Evolutionary conservation across 2,113 vertebrate genomes (phyloP).

Genomic region (Hystrix cristata): DNA sequence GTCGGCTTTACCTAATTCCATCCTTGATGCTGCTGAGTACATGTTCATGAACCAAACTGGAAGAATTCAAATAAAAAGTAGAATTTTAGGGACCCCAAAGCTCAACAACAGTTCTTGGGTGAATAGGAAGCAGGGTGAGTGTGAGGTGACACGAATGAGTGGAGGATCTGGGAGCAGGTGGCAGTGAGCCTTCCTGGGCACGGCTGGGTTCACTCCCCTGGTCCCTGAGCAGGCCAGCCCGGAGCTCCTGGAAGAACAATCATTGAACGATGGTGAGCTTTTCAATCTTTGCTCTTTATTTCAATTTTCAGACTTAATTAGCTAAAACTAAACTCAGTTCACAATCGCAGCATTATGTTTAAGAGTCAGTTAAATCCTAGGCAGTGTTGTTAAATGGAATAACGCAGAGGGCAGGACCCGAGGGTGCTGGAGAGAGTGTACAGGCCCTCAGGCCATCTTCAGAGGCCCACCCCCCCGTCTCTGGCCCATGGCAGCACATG

Average conservation of each 20-base stretch:
- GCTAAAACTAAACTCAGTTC: conserved; percentile 67
- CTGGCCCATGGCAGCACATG: neutral
- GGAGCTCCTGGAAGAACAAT: neutral
- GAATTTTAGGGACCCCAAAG: neutral
- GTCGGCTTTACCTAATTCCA: conserved; percentile 24
- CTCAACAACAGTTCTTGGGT: neutral
- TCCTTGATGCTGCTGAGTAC: neutral
- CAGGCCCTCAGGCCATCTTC: neutral
- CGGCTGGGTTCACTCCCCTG: neutral
- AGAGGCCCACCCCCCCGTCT: neutral
- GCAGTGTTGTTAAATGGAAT: neutral
- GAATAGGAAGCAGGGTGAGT: neutral
- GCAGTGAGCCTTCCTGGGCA: neutral
- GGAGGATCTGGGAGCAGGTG: neutral
- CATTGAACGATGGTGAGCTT: neutral
- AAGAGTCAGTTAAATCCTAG: conserved; percentile 69
- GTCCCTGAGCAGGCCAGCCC: neutral
- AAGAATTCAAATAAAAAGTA: neutral
- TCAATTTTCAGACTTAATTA: conserved; percentile 64
- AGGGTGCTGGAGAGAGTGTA: accelerated
- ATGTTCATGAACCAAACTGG: neutral
- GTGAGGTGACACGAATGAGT: neutral
- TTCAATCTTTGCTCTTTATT: conserved; percentile 65
- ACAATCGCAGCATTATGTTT: conserved; percentile 41
- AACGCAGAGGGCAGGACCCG: neutral